phyloP scores from a whole-genome alignment of 2,797 vertebrate genomes.

The Darevskia mixta region DNA sequence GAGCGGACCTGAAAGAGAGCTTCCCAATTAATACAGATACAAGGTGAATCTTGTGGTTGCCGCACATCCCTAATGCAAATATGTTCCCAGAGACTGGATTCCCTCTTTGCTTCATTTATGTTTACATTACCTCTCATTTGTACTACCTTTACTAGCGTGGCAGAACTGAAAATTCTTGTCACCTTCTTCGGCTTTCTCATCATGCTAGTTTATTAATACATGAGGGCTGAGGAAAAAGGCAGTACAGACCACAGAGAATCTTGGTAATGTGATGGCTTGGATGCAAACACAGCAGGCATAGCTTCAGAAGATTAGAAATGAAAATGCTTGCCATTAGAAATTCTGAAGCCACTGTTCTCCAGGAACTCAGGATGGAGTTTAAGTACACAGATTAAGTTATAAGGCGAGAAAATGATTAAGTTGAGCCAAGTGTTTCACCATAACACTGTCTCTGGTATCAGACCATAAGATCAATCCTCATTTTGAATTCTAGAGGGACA shows the following conservation, averaged over 20 bases:
- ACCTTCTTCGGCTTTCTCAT: background rate
- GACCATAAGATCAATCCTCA: slow-evolving; percentile 13
- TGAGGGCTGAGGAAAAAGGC: slow-evolving; percentile 48
- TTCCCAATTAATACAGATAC: no score
- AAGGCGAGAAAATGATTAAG: slow-evolving; percentile 47
- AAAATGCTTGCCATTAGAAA: slow-evolving; percentile 49
- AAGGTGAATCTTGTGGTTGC: no score
- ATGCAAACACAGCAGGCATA: slow-evolving; percentile 34
- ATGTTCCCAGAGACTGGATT: background rate
- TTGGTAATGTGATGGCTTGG: slow-evolving; percentile 29
- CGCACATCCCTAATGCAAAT: no score
- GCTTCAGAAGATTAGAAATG: slow-evolving; percentile 56
- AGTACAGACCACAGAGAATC: slow-evolving; percentile 5
- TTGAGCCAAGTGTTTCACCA: slow-evolving; percentile 39
- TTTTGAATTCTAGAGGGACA: slow-evolving; percentile 19
- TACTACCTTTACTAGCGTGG: background rate
- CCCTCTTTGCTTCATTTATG: background rate
- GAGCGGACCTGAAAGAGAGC: no score
- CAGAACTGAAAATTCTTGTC: background rate
- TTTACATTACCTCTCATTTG: background rate
- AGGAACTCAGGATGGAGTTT: slow-evolving; percentile 38
- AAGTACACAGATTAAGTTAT: slow-evolving; percentile 48
- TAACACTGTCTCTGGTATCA: slow-evolving; percentile 38
- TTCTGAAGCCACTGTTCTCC: slow-evolving; percentile 37
- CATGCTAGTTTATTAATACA: slow-evolving; percentile 39